Percentiles rank a stretch among this genome's conserved stretches.
These are phyloP conservation scores for Helicolenus hilgendorfi DNA, from an alignment of 2,797 vertebrate genomes.

Conservation along the genomic window DNA sequence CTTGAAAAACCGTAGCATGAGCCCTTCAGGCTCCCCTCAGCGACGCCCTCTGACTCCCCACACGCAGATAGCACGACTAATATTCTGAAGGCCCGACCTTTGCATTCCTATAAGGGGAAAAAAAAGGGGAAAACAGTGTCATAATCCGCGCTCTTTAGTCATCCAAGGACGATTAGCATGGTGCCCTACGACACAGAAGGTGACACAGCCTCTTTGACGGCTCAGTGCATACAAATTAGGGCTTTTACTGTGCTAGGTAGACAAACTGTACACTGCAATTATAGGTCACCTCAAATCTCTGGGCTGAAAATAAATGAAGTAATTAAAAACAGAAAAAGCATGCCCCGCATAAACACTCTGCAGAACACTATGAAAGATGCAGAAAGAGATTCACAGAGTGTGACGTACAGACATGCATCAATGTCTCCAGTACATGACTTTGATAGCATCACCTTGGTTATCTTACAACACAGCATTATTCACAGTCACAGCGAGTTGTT, in stretches of 20 bases:
- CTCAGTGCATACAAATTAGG: conserved; percentile 79
- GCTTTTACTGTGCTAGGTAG: conserved; percentile 39
- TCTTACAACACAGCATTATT: conserved; percentile 26
- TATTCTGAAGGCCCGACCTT: conserved; percentile 78
- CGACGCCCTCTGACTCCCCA: conserved; percentile 28
- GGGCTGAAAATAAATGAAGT: conserved; percentile 38
- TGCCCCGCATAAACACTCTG: not conserved
- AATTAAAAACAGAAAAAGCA: conserved; percentile 27
- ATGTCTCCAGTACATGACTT: not conserved
- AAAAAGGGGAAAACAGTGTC: conserved; percentile 38
- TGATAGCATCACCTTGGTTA: conserved; percentile 20
- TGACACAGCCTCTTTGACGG: conserved; percentile 68
- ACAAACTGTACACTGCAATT: conserved; percentile 63
- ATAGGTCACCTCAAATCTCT: conserved; percentile 72
- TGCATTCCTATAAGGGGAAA: conserved; percentile 51
- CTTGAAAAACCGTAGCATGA: conserved; percentile 46
- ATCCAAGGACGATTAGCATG: conserved; percentile 78
- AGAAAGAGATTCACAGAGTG: not conserved
- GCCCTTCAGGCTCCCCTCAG: conserved; percentile 37
- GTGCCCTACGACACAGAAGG: conserved; percentile 74
- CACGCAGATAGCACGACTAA: conserved; percentile 45
- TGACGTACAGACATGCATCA: not conserved
- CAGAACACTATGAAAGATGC: not conserved
- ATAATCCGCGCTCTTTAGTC: conserved; percentile 76
- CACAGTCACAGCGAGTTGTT: conserved; percentile 16